These are phyloP conservation scores for Brenthis daphne DNA, from an alignment of 2,888 invertebrate species.

Conservation along the genomic window DNA sequence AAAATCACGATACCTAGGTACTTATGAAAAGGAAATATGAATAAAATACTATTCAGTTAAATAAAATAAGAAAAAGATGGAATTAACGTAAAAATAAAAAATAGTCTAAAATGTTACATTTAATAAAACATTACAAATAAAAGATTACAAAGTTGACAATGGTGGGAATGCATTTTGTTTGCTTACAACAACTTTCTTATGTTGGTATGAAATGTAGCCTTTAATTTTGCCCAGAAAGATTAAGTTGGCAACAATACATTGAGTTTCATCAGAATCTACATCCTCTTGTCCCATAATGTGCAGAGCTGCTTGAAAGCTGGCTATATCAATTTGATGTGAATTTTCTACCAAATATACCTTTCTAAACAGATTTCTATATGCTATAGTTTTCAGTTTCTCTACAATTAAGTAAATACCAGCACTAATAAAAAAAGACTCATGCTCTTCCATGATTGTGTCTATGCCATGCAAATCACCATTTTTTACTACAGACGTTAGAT, in stretches of 20 bases:
- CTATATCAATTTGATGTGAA: constrained; percentile 94
- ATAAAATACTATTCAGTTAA: no score
- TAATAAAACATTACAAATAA: background rate
- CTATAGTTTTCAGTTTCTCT: constrained; percentile 96
- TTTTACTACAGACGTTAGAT: constrained; percentile 93
- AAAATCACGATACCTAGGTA: no score
- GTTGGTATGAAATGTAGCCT: constrained; percentile 98
- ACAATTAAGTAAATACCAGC: constrained; percentile 99
- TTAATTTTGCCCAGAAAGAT: constrained; percentile 98
- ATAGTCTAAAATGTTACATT: background rate
- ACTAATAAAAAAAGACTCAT: constrained; percentile 96
- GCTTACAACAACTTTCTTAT: constrained; percentile 98
- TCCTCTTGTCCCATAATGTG: constrained; percentile 91
- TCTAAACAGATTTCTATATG: constrained; percentile 97
- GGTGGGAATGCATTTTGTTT: constrained; percentile 98
- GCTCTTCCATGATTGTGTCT: constrained; percentile 90
- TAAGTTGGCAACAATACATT: constrained; percentile 97
- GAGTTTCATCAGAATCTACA: constrained; percentile 96
- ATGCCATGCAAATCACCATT: constrained; percentile 93
- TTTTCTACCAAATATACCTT: constrained; percentile 90
- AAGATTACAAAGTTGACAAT: constrained; percentile 82
- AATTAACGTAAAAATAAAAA: background rate
- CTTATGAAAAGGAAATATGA: no score
- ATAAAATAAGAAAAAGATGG: background rate
- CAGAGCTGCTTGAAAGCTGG: constrained; percentile 91